Base-by-base conservation (phyloP, 2,797 vertebrate species). In the Myripristis jacobus region DNA sequence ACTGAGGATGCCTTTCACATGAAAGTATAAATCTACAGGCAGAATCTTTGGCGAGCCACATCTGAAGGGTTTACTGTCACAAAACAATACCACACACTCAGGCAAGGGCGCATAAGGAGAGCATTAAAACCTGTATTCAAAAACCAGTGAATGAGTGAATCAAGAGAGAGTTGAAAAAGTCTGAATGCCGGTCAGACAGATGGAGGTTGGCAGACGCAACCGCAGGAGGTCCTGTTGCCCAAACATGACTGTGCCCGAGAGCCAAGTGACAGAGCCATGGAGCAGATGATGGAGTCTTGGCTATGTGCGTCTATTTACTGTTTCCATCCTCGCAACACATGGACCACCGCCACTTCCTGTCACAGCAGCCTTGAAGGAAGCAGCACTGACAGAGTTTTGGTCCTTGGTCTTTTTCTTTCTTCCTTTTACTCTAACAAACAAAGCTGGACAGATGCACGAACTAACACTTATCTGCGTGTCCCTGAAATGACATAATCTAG, bases 181-280 rank as follows among this genome's bases (percentile, higher is more conserved):
- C 31, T 64, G 57, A 66, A 29, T 50, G 50, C 36, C 11, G 36
- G 41, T 51, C 62, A 46, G 65, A 54, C 36, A 66, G 68, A 73
- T 60, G 50, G 34, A 57, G 53, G 61, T 56, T 76, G 52, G 61
- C 31, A 46, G 25, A 48, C 64, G 34, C 10, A 51, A 67, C 43
- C 29, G 13, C 41, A 47, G 66, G 43, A 61, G 56, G 61, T 79
- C 59, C 69, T 11, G 51, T 54, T 73, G 55, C 36, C 51, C 66
- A 65, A 75, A 47, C 67, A 66, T 47, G 66, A 73, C 52, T 57
- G 34, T 15, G 22, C n/a, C 15, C 61, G 27, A 67, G 24, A 57
- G 59, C 7, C 9, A 55, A 70, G 53, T 41, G 27, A 46, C 53
- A 50, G 34, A 52, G 47, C 12, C 48, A 25, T 8, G 41, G 13